phyloP scores from a whole-genome alignment of 2,797 vertebrate species.

The Phyllotis vaccarum region DNA sequence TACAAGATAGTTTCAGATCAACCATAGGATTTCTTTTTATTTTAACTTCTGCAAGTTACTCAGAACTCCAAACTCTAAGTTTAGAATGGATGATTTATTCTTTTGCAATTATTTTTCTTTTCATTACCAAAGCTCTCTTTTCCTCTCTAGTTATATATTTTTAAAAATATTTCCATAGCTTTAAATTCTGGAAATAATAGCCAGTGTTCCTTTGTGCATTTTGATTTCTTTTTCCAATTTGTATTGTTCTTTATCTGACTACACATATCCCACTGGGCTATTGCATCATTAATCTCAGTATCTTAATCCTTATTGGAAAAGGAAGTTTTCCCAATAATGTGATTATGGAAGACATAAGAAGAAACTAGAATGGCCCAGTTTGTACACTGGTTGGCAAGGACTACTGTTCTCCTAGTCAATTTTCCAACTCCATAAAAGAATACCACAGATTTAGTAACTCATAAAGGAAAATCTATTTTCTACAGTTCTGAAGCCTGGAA shows the following conservation, averaged over 20 bases:
- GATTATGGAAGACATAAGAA: background rate
- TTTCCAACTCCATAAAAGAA: background rate
- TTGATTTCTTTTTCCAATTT: background rate
- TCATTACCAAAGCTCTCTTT: background rate
- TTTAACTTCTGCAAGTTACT: conserved; percentile 15
- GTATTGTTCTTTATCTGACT: background rate
- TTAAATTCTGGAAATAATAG: background rate
- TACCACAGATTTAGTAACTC: background rate
- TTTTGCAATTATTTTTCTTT: background rate
- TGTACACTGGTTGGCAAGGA: background rate
- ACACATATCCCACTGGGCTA: background rate
- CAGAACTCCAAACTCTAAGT: background rate
- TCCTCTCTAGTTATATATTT: conserved; percentile 28
- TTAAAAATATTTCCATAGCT: background rate
- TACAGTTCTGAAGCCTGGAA: background rate
- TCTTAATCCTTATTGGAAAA: background rate
- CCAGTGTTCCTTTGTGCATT: background rate
- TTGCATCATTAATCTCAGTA: background rate
- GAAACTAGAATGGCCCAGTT: background rate
- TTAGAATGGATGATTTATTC: background rate
- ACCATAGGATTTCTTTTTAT: background rate
- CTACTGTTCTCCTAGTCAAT: background rate
- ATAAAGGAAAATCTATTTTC: background rate
- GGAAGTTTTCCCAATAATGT: background rate
- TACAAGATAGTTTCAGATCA: background rate